These are phyloP conservation scores for Syngnathus typhle DNA, from an alignment of 2,113 vertebrate genomes.

Conservation along the genomic window DNA sequence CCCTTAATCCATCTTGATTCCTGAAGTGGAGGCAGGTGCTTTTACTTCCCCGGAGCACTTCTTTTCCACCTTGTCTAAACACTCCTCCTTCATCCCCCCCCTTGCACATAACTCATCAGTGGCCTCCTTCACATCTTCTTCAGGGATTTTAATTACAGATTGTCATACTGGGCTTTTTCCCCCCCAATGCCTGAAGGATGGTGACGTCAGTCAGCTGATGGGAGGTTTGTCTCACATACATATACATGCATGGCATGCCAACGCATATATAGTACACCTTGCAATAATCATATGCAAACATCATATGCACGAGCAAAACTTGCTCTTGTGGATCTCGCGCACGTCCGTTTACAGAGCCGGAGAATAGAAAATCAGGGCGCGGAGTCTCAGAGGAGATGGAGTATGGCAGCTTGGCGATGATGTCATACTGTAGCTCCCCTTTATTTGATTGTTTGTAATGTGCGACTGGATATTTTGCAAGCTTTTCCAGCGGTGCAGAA, in stretches of 20 bases:
- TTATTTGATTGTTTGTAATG: slow-evolving; percentile 17
- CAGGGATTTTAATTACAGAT: slow-evolving; percentile 53
- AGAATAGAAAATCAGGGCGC: background rate
- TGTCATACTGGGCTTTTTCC: slow-evolving; percentile 30
- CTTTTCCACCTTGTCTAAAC: background rate
- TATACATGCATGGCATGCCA: background rate
- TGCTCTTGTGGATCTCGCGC: background rate
- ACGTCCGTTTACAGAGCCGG: background rate
- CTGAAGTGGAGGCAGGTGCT: slow-evolving; percentile 46
- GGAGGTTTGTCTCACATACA: background rate
- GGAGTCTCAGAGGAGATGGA: slow-evolving; percentile 24
- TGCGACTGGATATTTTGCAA: slow-evolving; percentile 21
- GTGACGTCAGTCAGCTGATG: slow-evolving; percentile 29
- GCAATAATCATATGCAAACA: background rate
- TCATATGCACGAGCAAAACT: background rate
- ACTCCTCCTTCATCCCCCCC: slow-evolving; percentile 7
- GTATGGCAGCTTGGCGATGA: slow-evolving; percentile 24
- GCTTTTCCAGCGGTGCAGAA: slow-evolving; percentile 12
- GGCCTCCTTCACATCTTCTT: slow-evolving; percentile 42
- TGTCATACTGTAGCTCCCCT: slow-evolving; percentile 7
- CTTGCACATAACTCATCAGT: slow-evolving; percentile 45
- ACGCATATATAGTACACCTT: background rate
- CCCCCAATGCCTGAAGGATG: slow-evolving; percentile 7
- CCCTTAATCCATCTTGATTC: slow-evolving; percentile 45
- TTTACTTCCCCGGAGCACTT: slow-evolving; percentile 33